These are phyloP conservation scores for Nephrotoma appendiculata DNA, from an alignment of 2,888 invertebrate genomes.

Conservation along the genomic window DNA sequence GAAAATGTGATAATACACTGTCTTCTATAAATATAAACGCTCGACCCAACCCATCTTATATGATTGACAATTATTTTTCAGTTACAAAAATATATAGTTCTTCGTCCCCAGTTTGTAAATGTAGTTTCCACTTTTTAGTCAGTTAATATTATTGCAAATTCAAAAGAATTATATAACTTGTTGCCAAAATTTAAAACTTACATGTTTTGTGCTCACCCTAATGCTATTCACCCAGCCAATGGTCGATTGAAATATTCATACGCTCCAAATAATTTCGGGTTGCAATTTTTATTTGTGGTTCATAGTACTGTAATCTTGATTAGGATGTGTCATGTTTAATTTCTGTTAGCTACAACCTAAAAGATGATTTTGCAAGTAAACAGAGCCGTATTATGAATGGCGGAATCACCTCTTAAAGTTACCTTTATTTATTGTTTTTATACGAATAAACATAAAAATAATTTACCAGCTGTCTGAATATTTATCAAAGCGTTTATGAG, in stretches of 20 bases:
- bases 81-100: neutral
- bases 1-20: too few relatives aligned
- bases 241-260: neutral
- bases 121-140: neutral
- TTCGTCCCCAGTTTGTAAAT: neutral
- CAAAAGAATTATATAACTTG: neutral
- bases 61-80: neutral
- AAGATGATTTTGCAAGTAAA: neutral
- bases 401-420: neutral
- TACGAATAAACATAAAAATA: too few relatives aligned
- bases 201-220: neutral
- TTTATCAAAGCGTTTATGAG: neutral
- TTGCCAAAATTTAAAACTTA: neutral
- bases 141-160: neutral
- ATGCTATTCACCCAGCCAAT: neutral
- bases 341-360: neutral
- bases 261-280: neutral
- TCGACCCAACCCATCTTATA: neutral
- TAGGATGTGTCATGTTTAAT: neutral
- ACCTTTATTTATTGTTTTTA: neutral
- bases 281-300: neutral
- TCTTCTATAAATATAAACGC: too few relatives aligned
- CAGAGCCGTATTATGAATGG: neutral
- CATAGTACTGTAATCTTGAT: neutral
- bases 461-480: too few relatives aligned